Evolutionary conservation across 2,113 vertebrate species (phyloP).

Genomic region (Strix aluco): DNA sequence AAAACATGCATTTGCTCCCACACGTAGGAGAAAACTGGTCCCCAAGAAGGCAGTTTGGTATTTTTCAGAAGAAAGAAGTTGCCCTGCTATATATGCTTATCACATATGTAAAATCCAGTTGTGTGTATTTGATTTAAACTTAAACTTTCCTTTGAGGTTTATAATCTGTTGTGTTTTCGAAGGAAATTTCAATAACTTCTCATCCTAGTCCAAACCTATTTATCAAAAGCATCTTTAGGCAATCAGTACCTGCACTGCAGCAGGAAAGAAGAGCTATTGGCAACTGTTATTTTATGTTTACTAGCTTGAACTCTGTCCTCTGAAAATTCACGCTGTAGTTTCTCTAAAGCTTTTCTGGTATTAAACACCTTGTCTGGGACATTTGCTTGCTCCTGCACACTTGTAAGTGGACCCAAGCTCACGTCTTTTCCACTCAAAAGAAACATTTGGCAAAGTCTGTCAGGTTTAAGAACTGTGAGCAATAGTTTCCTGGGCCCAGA

Average conservation of each 20-base stretch:
- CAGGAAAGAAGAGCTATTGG: constrained; percentile 4
- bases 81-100: not conserved
- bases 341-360: not conserved
- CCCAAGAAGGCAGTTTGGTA: not conserved
- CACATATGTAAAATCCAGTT: not conserved
- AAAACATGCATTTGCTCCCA: not conserved
- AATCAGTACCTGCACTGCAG: not conserved
- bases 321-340: not conserved
- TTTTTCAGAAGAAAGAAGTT: not conserved
- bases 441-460: not conserved
- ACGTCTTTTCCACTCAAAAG: not conserved
- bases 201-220: not conserved
- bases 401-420: not conserved
- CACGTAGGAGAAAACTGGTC: not conserved
- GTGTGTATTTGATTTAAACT: not conserved
- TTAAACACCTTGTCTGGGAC: constrained; percentile 17
- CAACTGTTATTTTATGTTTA: not conserved
- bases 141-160: constrained; percentile 11
- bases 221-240: constrained; percentile 20
- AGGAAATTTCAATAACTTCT: constrained; percentile 16
- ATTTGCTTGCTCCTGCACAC: not conserved
- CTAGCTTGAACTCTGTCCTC: not conserved
- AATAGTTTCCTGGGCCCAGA: not conserved
- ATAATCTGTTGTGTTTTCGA: not conserved
- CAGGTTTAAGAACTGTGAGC: not conserved